Evolutionary conservation across 2,113 vertebrate genomes (phyloP), one percentile per base, ranked within the genome.

Genomic region (Panurus biarmicus): DNA sequence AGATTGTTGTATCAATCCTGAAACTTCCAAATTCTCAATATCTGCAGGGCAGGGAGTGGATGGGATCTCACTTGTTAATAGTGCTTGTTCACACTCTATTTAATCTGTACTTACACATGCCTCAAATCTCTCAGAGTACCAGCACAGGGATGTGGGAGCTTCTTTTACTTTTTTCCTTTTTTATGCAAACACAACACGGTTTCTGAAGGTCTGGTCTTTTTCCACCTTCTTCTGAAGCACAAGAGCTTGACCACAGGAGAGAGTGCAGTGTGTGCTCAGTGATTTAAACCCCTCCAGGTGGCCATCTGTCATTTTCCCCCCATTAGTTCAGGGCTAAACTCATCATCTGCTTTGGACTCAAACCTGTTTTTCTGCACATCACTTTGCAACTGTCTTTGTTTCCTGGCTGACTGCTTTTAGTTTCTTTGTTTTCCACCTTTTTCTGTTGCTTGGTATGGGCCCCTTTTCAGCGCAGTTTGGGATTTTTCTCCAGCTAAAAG

Each of bases 111-210:
- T 67, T 66, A 40, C 0, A 0, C 8, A 6, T 28, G 26, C 13
- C 62, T 61, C 67, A 79, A 2, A 26, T 45, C 72, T 44, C 47
- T 22, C 14, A 24, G 38, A 73, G 3, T 31, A 15, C 11, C 7
- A 9, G 36, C 45, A 47, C 22, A 11, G 40, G 23, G 9, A 4
- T 7, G 6, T 33, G 22, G 16, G 24, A 13, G 2, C 3, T 31
- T 31, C 28, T 70, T 79, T 33, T 72, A 8, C 12, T 64, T 75
- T 78, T 84, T 75, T 24, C 12, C 14, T 40, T 40, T 42, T 42
- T 66, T 44, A 44, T 26, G n/a, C 3, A 12, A 9, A 65, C 1
- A 4, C 23, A 29, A 6, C 1, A 4, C 9, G n/a, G 16, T 9
- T 54, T 48, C n/a, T 44, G 45, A 66, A 57, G 35, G 12, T 19